Evolutionary conservation across 92 coral and sea anemone species (phyloP), one percentile per base, ranked within the genome.

Genomic region (Pocillopora grandis): DNA sequence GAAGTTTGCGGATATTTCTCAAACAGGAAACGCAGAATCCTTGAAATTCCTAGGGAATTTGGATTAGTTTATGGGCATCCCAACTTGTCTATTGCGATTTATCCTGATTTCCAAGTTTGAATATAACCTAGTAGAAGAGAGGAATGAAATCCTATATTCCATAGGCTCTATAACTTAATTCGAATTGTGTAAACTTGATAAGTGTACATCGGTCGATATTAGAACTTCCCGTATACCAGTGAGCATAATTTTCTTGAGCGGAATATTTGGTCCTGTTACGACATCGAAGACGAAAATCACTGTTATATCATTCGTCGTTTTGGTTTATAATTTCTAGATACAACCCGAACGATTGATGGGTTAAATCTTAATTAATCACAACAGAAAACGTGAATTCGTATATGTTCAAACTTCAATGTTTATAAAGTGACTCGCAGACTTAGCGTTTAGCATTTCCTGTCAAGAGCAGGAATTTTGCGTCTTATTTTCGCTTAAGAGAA

Each of bases 21-120:
- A 75, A 83, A 83, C 86, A 83, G 86, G 86, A 83, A 83, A 75
- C 86, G 80, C 63, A 59, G 86, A 74, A 83, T 75, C 86, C 86
- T 83, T 83, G 61, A 74, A 73, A 83, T 83, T 83, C 86, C 86
- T 63, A 49, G 86, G 80, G 80, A 83, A 73, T 83, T 70, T 64
- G 74, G 79, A 64, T 83, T 83, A 66, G 23, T 83, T 83, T 49
- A 80, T 18, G 72, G 64, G 70, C 16, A 62, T 83, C 72, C 13
- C 60, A 13, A 48, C 59, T n/a, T 71, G 76, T 37, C 37, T 33
- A 23, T 35, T 42, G 16, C 20, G 52, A 68, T 71, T 71, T 48
- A 20, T 13, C 64, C 12, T 58, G 66, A 5, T n/a, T 81, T 16
- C 57, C 37, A 57, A 57, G n/a, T 18, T 19, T 72, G 10, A 23